phyloP scores from a whole-genome alignment of 2,113 vertebrate species.

The Ascaphus truei region DNA sequence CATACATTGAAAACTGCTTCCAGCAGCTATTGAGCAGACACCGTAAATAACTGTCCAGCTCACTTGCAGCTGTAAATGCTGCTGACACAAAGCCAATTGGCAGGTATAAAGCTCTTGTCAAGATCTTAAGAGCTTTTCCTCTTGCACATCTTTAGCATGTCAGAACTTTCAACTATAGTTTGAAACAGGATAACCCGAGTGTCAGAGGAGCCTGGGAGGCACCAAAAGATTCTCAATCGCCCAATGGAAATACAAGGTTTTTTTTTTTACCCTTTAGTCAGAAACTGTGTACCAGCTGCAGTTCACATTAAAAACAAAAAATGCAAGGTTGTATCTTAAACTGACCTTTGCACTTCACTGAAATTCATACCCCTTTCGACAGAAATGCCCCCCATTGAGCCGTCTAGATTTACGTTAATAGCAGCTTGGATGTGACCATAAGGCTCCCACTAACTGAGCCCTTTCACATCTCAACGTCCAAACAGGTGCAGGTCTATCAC shows the following conservation, averaged over 20 bases:
- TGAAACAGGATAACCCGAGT: constrained; percentile 27
- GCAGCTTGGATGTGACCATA: too few species aligned
- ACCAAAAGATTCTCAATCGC: background rate
- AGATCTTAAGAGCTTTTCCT: constrained; percentile 39
- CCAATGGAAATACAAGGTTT: too few species aligned
- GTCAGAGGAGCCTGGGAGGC: background rate
- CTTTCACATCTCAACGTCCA: background rate
- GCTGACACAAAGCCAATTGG: constrained; percentile 50
- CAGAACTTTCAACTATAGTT: constrained; percentile 37
- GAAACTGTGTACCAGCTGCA: too few species aligned
- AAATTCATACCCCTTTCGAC: too few species aligned
- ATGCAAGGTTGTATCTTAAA: too few species aligned
- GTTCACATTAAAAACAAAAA: too few species aligned
- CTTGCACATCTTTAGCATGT: constrained; percentile 42
- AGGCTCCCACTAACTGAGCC: background rate
- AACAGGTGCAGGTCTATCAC: background rate
- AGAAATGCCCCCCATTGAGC: too few species aligned
- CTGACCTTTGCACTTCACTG: too few species aligned
- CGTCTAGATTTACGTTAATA: too few species aligned
- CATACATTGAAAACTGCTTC: constrained; percentile 27
- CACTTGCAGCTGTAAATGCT: constrained; percentile 49
- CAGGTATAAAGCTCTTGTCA: constrained; percentile 43
- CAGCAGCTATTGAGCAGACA: constrained; percentile 34
- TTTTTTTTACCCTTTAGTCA: too few species aligned
- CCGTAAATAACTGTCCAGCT: constrained; percentile 43